These are phyloP conservation scores for Mormyrus proboscirostris DNA, from an alignment of 2,797 vertebrate genomes.

Conservation along the genomic window DNA sequence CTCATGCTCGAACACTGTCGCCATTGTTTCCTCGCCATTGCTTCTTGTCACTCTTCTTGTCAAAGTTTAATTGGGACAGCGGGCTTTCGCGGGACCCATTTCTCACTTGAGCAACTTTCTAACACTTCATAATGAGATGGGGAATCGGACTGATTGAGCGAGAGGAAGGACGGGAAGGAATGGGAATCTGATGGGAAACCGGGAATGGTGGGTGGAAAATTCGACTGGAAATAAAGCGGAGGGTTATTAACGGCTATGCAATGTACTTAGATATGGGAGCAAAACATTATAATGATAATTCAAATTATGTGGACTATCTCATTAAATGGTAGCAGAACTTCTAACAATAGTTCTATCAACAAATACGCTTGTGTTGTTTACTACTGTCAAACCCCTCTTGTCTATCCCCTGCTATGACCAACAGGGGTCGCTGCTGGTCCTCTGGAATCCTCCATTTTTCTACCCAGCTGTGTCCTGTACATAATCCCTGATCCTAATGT, in stretches of 20 bases:
- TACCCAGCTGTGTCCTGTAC: neutral
- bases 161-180: slow-evolving; percentile 31
- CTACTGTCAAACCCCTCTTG: neutral
- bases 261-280: neutral
- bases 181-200: slow-evolving; percentile 27
- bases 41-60: slow-evolving; percentile 88
- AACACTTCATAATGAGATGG: slow-evolving; percentile 82
- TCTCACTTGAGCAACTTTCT: slow-evolving; percentile 89
- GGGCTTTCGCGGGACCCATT: slow-evolving; percentile 77
- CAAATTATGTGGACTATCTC: neutral
- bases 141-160: slow-evolving; percentile 46
- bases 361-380: neutral
- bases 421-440: neutral
- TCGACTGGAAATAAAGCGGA: neutral
- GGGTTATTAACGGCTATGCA: neutral
- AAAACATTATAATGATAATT: neutral
- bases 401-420: neutral
- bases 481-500: neutral
- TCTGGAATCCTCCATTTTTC: neutral
- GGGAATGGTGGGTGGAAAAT: slow-evolving; percentile 12
- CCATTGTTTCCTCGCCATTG: slow-evolving; percentile 81
- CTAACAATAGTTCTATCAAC: neutral
- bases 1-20: slow-evolving; percentile 71
- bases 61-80: slow-evolving; percentile 93
- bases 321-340: slow-evolving; percentile 3